Percentiles rank a stretch among this genome's conserved stretches.
phyloP scores from a whole-genome alignment of 1,140 invertebrate genomes.

The Schmidtea mediterranea region DNA sequence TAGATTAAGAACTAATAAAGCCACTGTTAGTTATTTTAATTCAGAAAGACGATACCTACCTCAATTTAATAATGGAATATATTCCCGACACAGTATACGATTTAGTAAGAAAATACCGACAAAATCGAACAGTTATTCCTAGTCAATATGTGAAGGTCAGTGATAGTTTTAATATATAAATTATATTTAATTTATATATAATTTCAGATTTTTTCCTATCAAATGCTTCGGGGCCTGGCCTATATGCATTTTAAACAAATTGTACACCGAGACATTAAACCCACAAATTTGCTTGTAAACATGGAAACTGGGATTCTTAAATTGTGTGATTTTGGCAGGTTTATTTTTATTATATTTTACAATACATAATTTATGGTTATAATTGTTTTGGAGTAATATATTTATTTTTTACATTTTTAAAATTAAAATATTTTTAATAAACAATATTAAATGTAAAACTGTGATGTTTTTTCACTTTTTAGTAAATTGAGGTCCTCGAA shows the following conservation, averaged over 20 bases:
- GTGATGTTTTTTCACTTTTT: too few relatives aligned
- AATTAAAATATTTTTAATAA: neutral
- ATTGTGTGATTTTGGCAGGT: slow-evolving; percentile 82
- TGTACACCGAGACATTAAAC: slow-evolving; percentile 97
- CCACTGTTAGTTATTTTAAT: neutral
- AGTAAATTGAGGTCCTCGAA: neutral
- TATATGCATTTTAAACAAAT: slow-evolving; percentile 96
- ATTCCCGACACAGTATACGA: slow-evolving; percentile 9
- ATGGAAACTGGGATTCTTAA: slow-evolving; percentile 87
- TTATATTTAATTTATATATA: slow-evolving; percentile 16
- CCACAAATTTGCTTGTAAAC: slow-evolving; percentile 85
- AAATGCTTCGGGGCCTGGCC: slow-evolving; percentile 88
- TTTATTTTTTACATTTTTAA: too few relatives aligned
- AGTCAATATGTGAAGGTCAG: slow-evolving; percentile 29
- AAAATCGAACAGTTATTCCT: slow-evolving; percentile 72
- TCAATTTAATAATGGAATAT: slow-evolving; percentile 36
- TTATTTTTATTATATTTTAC: neutral
- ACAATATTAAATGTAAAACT: neutral
- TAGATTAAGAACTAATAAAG: too few relatives aligned
- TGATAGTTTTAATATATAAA: slow-evolving; percentile 7
- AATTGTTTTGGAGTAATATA: too few relatives aligned
- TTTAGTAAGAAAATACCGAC: slow-evolving; percentile 23
- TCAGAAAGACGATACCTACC: slow-evolving; percentile 33
- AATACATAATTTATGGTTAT: neutral
- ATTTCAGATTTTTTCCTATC: slow-evolving; percentile 94